A percentile compares a stretch with the other conserved stretches of the same genome.
Evolutionary conservation across 2,797 vertebrate genomes (phyloP).

Genomic region (Crenichthys baileyi): DNA sequence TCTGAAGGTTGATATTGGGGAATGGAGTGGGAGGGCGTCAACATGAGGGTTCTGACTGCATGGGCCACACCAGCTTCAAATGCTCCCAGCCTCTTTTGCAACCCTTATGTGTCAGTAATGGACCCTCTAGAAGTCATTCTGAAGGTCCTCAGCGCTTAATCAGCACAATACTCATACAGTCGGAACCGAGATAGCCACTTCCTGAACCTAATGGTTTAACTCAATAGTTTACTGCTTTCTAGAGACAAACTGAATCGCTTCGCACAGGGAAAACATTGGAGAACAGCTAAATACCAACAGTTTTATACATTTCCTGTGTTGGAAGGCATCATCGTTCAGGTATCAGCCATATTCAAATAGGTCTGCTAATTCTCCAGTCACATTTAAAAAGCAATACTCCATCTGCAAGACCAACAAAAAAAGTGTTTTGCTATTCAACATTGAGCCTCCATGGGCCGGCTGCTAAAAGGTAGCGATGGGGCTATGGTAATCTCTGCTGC

Average conservation of each 20-base stretch:
- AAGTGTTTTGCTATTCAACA: background rate
- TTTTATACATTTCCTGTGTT: background rate
- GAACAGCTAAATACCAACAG: background rate
- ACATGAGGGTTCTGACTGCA: slow-evolving; percentile 28
- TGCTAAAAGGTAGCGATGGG: background rate
- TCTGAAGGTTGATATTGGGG: slow-evolving; percentile 55
- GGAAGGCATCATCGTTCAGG: background rate
- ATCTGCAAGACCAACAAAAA: slow-evolving; percentile 4
- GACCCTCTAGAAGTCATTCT: slow-evolving; percentile 14
- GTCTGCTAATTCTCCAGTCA: background rate
- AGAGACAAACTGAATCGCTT: slow-evolving; percentile 14
- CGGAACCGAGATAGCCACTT: slow-evolving; percentile 12
- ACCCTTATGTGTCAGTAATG: slow-evolving; percentile 40
- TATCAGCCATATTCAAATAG: background rate
- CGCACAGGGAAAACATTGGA: background rate
- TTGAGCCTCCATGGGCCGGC: background rate
- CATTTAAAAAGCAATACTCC: background rate
- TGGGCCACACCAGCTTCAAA: slow-evolving; percentile 43
- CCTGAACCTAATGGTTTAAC: slow-evolving; percentile 20
- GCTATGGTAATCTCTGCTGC: background rate
- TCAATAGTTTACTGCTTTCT: slow-evolving; percentile 23
- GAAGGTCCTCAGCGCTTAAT: slow-evolving; percentile 19
- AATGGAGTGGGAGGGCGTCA: slow-evolving; percentile 42
- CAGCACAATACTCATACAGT: slow-evolving; percentile 2
- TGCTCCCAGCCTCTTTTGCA: slow-evolving; percentile 9